A percentile compares a stretch with the other conserved stretches of the same genome.
Evolutionary conservation across 2,113 vertebrate species (phyloP).

Genomic region (Cynocephalus volans): DNA sequence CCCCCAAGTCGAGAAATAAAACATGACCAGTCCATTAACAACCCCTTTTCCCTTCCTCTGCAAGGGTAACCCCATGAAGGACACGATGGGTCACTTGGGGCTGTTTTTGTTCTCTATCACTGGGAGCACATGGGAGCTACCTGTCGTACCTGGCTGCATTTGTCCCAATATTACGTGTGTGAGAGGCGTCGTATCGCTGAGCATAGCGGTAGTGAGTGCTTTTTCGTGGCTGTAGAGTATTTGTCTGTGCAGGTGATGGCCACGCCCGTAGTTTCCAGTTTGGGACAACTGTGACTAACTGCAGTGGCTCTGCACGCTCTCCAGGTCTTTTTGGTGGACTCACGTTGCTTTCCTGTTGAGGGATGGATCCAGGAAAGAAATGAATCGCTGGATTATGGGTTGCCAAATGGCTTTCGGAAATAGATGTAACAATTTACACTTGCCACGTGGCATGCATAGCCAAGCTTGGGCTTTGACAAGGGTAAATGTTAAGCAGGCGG

Average conservation of each 20-base stretch:
- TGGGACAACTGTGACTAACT: background rate
- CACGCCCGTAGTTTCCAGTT: background rate
- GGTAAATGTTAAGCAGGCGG: background rate
- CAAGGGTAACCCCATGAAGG: background rate
- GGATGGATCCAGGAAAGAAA: too few species aligned
- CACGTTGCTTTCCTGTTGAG: background rate
- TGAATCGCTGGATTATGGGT: too few species aligned
- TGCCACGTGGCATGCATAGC: background rate
- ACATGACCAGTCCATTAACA: fast-evolving
- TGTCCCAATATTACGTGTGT: too few species aligned
- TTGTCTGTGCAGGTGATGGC: background rate
- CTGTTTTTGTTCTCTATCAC: background rate
- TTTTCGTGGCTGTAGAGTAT: background rate
- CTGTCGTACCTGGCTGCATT: too few species aligned
- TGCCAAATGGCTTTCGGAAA: background rate
- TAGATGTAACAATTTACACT: background rate
- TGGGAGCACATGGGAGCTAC: background rate
- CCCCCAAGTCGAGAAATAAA: background rate
- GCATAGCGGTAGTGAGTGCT: fast-evolving
- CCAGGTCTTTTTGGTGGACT: background rate
- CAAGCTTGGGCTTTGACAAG: background rate
- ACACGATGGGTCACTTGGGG: too few species aligned
- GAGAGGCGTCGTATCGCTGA: background rate
- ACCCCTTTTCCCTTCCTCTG: too few species aligned
- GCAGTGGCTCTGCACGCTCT: background rate